Conservation (phyloP, 2,888 invertebrate species). For the Chloroclysta siterata region DNA sequence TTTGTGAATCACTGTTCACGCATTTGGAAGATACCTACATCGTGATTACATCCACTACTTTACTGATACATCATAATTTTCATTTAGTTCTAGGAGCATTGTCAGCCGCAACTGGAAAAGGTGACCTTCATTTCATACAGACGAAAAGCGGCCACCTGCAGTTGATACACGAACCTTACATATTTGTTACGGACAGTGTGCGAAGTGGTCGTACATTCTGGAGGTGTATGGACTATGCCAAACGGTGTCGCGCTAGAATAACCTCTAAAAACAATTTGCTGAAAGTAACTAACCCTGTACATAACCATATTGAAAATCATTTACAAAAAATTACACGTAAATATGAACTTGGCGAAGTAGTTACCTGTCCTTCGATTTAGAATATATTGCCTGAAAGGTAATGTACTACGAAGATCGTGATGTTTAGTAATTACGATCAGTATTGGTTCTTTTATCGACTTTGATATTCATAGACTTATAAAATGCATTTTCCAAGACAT, state of each 20-base stretch:
- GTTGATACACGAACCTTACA: conserved; percentile 78
- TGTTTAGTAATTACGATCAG: neutral
- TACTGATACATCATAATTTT: conserved; percentile 22
- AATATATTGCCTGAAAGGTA: conserved; percentile 5
- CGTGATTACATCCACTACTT: neutral
- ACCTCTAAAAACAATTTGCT: conserved; percentile 79
- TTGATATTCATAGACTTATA: neutral
- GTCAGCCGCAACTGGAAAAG: conserved; percentile 60
- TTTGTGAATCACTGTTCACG: neutral
- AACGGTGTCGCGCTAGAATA: conserved; percentile 78
- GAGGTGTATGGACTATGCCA: conserved; percentile 81
- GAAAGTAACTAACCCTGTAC: conserved; percentile 76
- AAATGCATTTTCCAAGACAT: neutral
- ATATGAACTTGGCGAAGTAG: conserved; percentile 77
- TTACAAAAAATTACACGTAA: conserved; percentile 74
- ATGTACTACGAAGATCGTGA: neutral
- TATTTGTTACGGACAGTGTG: conserved; percentile 81
- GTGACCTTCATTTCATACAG: conserved; percentile 79
- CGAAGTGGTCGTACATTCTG: conserved; percentile 80
- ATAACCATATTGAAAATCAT: conserved; percentile 75
- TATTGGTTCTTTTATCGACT: too few species aligned
- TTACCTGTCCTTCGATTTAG: conserved; percentile 75
- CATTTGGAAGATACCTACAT: neutral
- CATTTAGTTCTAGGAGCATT: conserved; percentile 68
- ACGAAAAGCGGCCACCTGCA: conserved; percentile 81